Evolutionary conservation across 2,797 vertebrate species (phyloP).

Genomic region (Melanotaenia trifasciata): DNA sequence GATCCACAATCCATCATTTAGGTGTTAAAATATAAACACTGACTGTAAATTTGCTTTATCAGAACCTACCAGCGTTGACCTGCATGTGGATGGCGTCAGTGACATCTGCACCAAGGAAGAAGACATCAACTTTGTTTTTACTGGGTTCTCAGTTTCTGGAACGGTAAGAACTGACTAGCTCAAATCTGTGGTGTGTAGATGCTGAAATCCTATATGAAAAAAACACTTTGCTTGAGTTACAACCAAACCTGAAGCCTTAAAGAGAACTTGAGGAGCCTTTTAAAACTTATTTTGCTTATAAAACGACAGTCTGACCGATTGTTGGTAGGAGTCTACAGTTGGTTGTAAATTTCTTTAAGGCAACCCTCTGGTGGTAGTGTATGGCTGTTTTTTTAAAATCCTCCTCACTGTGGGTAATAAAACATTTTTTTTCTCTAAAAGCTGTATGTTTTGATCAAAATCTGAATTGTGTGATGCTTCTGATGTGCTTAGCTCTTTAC

Average conservation of each 20-base stretch:
- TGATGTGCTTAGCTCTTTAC: neutral
- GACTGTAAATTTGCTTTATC: neutral
- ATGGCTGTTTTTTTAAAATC: no score
- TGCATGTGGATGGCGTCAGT: constrained; percentile 93
- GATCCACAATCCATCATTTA: neutral
- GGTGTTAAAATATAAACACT: neutral
- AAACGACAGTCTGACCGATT: neutral
- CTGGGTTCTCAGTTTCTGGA: constrained; percentile 94
- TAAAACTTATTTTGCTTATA: no score
- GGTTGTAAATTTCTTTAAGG: neutral
- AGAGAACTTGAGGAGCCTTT: no score
- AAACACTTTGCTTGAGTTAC: no score
- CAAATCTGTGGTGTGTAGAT: neutral
- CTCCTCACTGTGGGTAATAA: no score
- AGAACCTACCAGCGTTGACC: constrained; percentile 95
- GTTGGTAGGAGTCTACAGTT: neutral
- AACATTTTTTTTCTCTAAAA: no score
- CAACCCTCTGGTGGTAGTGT: no score
- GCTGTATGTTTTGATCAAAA: neutral
- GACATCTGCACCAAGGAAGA: constrained; percentile 98
- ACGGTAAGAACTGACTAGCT: constrained; percentile 80
- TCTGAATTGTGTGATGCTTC: neutral
- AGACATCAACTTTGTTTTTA: constrained; percentile 98
- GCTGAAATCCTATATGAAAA: no score
- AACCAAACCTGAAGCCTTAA: no score